These are phyloP conservation scores for Ptilonorhynchus violaceus DNA, from an alignment of 2,113 vertebrate genomes.

Conservation along the genomic window DNA sequence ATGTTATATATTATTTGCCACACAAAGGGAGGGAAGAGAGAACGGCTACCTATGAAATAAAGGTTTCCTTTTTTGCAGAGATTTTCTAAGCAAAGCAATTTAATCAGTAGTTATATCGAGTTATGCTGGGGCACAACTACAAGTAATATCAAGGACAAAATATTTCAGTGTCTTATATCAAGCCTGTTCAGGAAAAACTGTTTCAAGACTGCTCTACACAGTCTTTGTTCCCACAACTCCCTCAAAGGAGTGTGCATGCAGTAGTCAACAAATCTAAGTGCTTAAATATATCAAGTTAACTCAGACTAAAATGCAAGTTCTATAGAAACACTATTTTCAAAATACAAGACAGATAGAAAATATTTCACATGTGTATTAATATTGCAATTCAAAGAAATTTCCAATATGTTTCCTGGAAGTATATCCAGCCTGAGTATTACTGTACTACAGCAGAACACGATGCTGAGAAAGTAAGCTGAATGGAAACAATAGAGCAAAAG, in stretches of 20 bases:
- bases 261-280: not conserved
- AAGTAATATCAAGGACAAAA: not conserved
- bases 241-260: not conserved
- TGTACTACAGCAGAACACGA: accelerated
- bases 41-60: not conserved
- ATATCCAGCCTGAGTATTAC: not conserved
- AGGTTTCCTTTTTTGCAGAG: not conserved
- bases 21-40: not conserved
- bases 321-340: not conserved
- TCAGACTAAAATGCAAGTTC: not conserved
- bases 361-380: not conserved
- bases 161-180: not conserved
- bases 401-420: not conserved
- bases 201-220: not conserved
- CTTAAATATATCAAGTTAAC: not conserved
- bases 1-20: not conserved
- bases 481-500: not conserved
- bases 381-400: not conserved
- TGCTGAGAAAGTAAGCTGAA: not conserved
- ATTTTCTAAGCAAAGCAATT: not conserved
- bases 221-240: not conserved
- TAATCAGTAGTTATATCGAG: not conserved
- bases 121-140: not conserved
- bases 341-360: not conserved
- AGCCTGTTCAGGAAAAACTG: not conserved